These are phyloP conservation scores for Criorhina ranunculi DNA, from an alignment of 2,888 invertebrate species.

Conservation along the genomic window DNA sequence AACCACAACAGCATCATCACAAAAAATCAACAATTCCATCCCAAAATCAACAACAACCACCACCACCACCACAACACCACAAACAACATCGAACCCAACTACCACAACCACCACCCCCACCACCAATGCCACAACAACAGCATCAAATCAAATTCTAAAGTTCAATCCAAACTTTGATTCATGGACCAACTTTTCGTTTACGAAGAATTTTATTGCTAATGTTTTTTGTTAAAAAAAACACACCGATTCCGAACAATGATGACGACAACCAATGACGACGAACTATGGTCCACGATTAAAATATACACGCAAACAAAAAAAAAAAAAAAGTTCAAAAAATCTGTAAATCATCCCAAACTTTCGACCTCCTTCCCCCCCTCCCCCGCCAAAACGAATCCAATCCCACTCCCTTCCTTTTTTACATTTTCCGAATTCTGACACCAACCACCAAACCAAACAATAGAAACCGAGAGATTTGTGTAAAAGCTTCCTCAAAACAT, in stretches of 20 bases:
- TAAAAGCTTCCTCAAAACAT: slow-evolving; percentile 74
- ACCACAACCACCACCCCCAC: slow-evolving; percentile 60
- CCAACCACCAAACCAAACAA: slow-evolving; percentile 29
- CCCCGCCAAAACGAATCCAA: slow-evolving; percentile 17
- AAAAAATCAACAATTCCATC: slow-evolving; percentile 76
- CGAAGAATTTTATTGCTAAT: slow-evolving; percentile 84
- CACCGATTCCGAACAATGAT: slow-evolving; percentile 49
- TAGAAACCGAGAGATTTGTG: slow-evolving; percentile 41
- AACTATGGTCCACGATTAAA: slow-evolving; percentile 65
- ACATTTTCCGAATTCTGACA: neutral
- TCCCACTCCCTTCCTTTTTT: neutral
- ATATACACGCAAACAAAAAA: slow-evolving; percentile 27
- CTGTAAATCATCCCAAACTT: neutral
- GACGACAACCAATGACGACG: slow-evolving; percentile 68
- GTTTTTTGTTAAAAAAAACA: slow-evolving; percentile 82
- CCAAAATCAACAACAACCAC: slow-evolving; percentile 69
- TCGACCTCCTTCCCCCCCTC: slow-evolving; percentile 7
- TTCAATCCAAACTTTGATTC: slow-evolving; percentile 84
- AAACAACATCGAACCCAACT: slow-evolving; percentile 67
- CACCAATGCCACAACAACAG: slow-evolving; percentile 55
- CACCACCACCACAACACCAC: slow-evolving; percentile 72
- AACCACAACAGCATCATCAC: slow-evolving; percentile 62
- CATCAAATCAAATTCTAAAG: slow-evolving; percentile 77
- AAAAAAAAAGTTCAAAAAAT: slow-evolving; percentile 34
- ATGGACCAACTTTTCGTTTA: slow-evolving; percentile 84